These are phyloP conservation scores for Resseliella maxima DNA, from an alignment of 2,888 invertebrate genomes.

Conservation along the genomic window DNA sequence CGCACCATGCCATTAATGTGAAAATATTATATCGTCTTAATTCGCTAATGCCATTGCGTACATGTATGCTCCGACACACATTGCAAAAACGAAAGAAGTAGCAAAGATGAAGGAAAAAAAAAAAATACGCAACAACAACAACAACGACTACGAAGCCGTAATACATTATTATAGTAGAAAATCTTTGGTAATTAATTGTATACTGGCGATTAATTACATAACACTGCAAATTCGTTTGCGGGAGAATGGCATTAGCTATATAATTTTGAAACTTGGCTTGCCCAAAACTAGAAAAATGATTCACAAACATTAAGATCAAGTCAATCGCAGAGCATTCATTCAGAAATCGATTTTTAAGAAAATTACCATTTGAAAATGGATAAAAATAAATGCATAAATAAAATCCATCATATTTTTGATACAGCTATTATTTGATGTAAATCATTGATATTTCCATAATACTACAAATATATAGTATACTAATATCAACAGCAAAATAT, in stretches of 20 bases:
- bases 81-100: not conserved
- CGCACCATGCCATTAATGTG: slow-evolving; percentile 9
- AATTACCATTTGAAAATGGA: too few species aligned
- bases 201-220: not conserved
- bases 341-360: too few species aligned
- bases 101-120: not conserved
- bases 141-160: too few species aligned
- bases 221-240: not conserved
- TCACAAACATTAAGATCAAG: too few species aligned
- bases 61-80: slow-evolving; percentile 23
- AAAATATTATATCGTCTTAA: slow-evolving; percentile 22
- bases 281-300: not conserved
- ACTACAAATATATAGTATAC: too few species aligned
- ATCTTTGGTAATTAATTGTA: not conserved
- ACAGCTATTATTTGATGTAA: too few species aligned
- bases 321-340: too few species aligned
- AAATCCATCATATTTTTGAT: too few species aligned
- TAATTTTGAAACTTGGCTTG: not conserved
- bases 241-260: not conserved
- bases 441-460: too few species aligned
- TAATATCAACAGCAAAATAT: too few species aligned
- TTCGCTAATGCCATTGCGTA: not conserved
- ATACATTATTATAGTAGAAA: not conserved
- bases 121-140: too few species aligned
- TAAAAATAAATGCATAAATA: too few species aligned